Evolutionary conservation across 2,888 invertebrate genomes (phyloP).

Genomic region (Nesidiocoris tenuis): DNA sequence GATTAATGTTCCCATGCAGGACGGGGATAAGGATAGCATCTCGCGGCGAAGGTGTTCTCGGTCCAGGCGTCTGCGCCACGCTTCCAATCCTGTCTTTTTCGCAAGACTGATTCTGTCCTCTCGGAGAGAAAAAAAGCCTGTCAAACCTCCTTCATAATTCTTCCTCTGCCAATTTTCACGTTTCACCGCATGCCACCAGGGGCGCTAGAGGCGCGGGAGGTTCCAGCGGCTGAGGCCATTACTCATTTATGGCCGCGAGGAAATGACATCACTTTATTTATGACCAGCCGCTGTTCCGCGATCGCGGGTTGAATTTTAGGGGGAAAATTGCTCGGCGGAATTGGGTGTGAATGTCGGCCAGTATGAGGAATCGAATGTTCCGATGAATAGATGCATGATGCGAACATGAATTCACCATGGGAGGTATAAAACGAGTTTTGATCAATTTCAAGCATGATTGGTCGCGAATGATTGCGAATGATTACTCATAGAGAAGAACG

Average conservation of each 20-base stretch:
- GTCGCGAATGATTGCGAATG: too few species aligned
- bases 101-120: not conserved
- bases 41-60: not conserved
- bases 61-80: not conserved
- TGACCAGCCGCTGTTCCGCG: not conserved
- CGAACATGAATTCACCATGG: too few species aligned
- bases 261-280: conserved; percentile 23
- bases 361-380: too few species aligned
- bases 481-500: too few species aligned
- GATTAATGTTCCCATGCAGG: conserved; percentile 20
- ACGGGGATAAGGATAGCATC: not conserved
- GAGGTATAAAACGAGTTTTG: too few species aligned
- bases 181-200: not conserved
- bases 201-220: not conserved
- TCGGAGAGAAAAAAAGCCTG: conserved; percentile 1
- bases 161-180: conserved; percentile 10
- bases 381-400: too few species aligned
- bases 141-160: conserved; percentile 22
- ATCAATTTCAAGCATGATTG: too few species aligned
- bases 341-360: too few species aligned
- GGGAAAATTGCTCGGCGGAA: not conserved
- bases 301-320: not conserved
- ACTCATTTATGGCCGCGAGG: not conserved
- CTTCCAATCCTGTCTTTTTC: not conserved
- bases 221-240: not conserved